Base-by-base conservation (phyloP, 92 coral and sea anemone species). In the Meandrina meandrites region DNA sequence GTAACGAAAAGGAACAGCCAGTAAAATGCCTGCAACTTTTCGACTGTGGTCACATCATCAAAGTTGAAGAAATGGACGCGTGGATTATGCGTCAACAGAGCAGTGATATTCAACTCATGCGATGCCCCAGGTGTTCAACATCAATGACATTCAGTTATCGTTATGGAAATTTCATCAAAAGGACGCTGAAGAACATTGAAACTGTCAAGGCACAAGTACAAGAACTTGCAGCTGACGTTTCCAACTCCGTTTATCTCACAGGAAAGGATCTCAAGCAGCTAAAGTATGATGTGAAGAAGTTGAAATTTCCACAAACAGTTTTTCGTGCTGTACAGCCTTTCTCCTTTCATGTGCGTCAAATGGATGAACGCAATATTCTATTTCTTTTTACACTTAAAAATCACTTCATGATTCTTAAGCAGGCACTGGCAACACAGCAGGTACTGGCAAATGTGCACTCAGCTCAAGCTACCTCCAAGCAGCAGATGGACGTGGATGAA, bases 21-120 rank as follows among this genome's bases (percentile, higher is more conserved):
- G 62, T 74, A 34, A 90, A 71, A 84, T 92, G 80, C 72, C 47
- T 94, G 34, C 91, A 88, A 66, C 92, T 94, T 45, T 79, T 92
- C 24, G 98, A 92, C 77, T 94, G 98, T 82, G 91, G 90, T 45
- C 95, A 94, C 75, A 54, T 88, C 68, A 32, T 90, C 30, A 90
- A 82, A 36, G 92, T 94, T 18, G 62, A 75, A 16, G 81, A 36
- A 30, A 93, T 94, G 89, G 98, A 94, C 53, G 78, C 78, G 34
- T 90, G 93, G 90, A 92, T 94, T 92, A 53, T 76, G 17, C 57
- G 78, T 7, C 50, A 36, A 15, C 57, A 22, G 47, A 79, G 80
- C 4, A 86, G 17, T 62, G 53, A 53, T 51, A 87, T 86, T 58
- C 90, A 89, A 81, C 82, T 87, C 62, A 69, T 88, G 66, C 77